Evolutionary conservation across 2,888 invertebrate genomes (phyloP), one percentile per base, ranked within the genome.

Genomic region (Pilophorus perplexus): DNA sequence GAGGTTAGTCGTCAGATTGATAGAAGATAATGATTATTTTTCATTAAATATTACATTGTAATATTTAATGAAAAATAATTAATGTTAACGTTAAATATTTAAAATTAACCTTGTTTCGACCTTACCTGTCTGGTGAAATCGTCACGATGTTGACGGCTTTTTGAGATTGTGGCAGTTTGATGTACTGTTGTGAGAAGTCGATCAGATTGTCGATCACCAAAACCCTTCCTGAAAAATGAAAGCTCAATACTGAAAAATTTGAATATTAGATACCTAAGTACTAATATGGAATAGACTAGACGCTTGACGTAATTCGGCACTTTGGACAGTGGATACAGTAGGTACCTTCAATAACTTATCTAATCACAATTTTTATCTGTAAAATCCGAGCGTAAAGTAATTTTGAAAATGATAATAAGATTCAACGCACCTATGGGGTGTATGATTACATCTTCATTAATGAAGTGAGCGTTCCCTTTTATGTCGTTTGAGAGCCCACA

Each of bases 191-290:
- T 71, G 84, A 85, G 74, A 85, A 85, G 72, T 84, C 83, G 5
- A 83, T 79, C 75, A 84, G 84, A 75, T 90, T 87, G 73, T 92
- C 89, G 68, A 90, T 80, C 0, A 86, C 83, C 54, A 92, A 78
- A 1, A 87, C 87, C 57, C 86, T 85, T 59, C 90, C 59, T n/a
- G n/a, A n/a, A n/a, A n/a, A n/a, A n/a, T n/a, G n/a, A n/a, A n/a
- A n/a, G n/a, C n/a, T n/a, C n/a, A n/a, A n/a, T n/a, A n/a, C n/a
- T n/a, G 42, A 18, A 42, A 42, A n/a, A 8, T 40, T 16, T 14
- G 5, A 33, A 8, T 6, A 33, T 6, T 33, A 8, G 33, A 33
- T 8, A 8, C 33, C 6, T 10, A 33, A 33, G 16, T 3, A 8
- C 16, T 42, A 16, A 42, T 6, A n/a, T 20, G 8, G 2, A 12